Base-by-base conservation (phyloP, 1,140 invertebrate genomes). In the Zaprionus capensis region DNA sequence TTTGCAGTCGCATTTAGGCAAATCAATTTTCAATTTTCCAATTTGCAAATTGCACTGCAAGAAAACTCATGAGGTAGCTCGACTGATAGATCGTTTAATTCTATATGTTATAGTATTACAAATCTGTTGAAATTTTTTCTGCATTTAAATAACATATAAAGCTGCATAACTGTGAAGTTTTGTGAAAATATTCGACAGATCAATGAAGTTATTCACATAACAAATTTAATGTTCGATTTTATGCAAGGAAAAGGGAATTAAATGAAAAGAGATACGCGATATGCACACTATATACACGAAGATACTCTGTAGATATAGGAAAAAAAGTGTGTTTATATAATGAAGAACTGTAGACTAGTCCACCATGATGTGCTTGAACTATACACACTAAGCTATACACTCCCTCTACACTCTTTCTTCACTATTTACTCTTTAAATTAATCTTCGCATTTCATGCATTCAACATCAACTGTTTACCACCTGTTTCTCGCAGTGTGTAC, bases 401-500 rank as follows among this genome's bases (percentile, higher is more conserved):
- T 34, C 9, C 1, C 28, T 34, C 31, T 34, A 34, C 31, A 34
- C 9, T 11, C 31, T 34, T 34, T 11, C 31, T 11, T 9, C 0
- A 11, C 7, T 34, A 3, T 2, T 3, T 4, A 11, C 31, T 34
- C 31, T 34, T 34, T 11, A 4, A 34, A 34, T 34, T 34, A 0
- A 34, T 11, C 31, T 34, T 11, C 0, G 2, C 31, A 11, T 11
- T 34, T 34, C 31, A 34, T 3, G 4, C 7, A 34, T 34, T 34
- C 9, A 34, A 11, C 9, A 11, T 34, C 7, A 11, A 11, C 31
- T 34, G 31, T 34, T 34, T 34, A 34, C 9, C 20, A 38, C 15
- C 22, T 15, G 46, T 84, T 84, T 78, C 38, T 71, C 49, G 20
- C 63, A 80, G 79, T 85, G 82, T 41, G 6, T 4, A 38, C 41